phyloP scores from a whole-genome alignment of 2,888 invertebrate genomes.

The Adineta ricciae region DNA sequence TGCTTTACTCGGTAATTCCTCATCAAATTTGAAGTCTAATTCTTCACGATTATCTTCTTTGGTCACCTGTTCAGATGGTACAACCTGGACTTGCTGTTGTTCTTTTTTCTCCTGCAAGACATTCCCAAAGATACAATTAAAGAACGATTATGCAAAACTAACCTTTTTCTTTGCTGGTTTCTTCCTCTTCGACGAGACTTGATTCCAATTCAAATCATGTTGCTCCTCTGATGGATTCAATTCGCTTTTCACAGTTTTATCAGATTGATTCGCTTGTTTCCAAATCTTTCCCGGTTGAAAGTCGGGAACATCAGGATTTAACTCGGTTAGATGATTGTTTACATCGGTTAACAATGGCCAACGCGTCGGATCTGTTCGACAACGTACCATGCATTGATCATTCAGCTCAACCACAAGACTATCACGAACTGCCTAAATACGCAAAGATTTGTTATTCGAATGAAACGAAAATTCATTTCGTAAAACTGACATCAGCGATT shows the following conservation, averaged over 20 bases:
- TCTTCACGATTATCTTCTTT: constrained; percentile 60
- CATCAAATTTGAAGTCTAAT: constrained; percentile 83
- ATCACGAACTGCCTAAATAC: not conserved
- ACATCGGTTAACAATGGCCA: constrained; percentile 19
- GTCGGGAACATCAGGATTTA: constrained; percentile 73
- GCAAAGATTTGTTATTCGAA: not conserved
- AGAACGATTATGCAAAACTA: not conserved
- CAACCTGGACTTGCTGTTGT: not conserved
- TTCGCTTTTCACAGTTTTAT: not conserved
- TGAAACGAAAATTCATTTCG: not conserved
- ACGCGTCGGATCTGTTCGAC: constrained; percentile 4
- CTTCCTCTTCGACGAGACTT: constrained; percentile 1
- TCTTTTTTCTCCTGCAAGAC: not conserved
- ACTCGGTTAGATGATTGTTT: not conserved
- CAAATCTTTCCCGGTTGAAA: constrained; percentile 59
- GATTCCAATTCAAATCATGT: constrained; percentile 21
- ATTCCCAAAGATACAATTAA: not conserved
- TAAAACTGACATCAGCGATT: constrained; percentile 6
- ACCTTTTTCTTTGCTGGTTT: constrained; percentile 22
- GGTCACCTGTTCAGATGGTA: not conserved
- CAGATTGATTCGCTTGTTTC: not conserved
- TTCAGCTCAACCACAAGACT: not conserved
- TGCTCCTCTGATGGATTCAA: not conserved
- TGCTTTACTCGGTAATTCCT: constrained; percentile 62
- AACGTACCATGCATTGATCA: constrained; percentile 21